Evolutionary conservation across 2,113 vertebrate genomes (phyloP), one percentile per base, ranked within the genome.

Genomic region (Lophius piscatorius): DNA sequence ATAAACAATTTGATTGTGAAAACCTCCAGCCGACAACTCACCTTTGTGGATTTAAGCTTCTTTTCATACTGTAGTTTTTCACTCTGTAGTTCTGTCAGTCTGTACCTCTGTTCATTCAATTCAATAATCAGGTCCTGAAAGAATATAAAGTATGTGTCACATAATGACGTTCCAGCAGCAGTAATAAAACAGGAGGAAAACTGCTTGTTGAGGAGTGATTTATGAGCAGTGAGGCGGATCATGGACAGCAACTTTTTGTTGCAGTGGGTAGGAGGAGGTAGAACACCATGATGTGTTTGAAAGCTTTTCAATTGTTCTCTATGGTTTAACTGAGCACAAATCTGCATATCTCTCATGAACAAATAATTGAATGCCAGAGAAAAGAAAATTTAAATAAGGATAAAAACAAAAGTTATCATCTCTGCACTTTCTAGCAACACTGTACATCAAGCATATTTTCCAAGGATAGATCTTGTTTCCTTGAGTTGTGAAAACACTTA

Each of bases 31-130:
- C 11, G 5, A 56, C 11, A 36, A 91, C 93, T 93, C 87, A 98
- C 97, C 92, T 98, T 98, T 64, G 95, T 96, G 0, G 93, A 93
- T 81, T 96, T 96, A 21, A 97, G 89, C 64, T 98, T 98, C 87
- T 95, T 99, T 81, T 98, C 96, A 41, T 95, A 96, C 62, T 97
- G 96, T 35, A 94, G 74, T 75, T 93, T 93, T 70, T 98, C 97
- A 59, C 58, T 92, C 72, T 98, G 95, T 93, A 98, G 93, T 31
- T 98, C 95, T 55, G 90, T 93, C 66, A 97, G 65, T 80, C 92
- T 94, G 76, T 95, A 90, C 50, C 95, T 93, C 76, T 98, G 86
- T 28, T 96, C 94, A 36, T 81, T 94, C 48, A 98, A 94, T 87
- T 98, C 95, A 67, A 96, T 93, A 63, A 97, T 92, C 64, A 99